A percentile compares a stretch with the other conserved stretches of the same genome.
These are phyloP conservation scores for Gymnothorax javanicus DNA, from an alignment of 2,797 vertebrate genomes.

Conservation along the genomic window DNA sequence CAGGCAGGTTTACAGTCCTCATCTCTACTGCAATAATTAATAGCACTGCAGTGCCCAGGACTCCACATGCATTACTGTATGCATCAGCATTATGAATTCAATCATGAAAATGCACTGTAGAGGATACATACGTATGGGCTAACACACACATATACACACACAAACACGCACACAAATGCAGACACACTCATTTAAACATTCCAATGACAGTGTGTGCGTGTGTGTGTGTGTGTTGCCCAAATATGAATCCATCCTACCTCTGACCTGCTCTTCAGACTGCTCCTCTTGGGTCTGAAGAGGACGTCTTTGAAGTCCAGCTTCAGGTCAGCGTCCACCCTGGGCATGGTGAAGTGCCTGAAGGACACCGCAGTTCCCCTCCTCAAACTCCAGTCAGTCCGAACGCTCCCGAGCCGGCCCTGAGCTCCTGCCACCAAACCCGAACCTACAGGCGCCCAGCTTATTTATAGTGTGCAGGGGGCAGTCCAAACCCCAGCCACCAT, in stretches of 20 bases:
- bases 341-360: conserved; percentile 72
- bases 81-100: neutral
- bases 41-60: neutral
- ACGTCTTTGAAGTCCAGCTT: conserved; percentile 99
- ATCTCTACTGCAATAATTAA: neutral
- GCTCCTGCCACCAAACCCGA: conserved; percentile 80
- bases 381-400: conserved; percentile 44
- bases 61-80: neutral
- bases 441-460: conserved; percentile 69
- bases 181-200: neutral
- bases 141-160: neutral
- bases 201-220: neutral
- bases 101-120: neutral
- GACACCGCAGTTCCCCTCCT: conserved; percentile 53
- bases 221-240: neutral
- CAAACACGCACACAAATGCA: neutral
- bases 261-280: conserved; percentile 94
- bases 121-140: neutral
- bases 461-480: conserved; percentile 77
- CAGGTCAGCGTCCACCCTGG: conserved; percentile 90
- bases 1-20: neutral
- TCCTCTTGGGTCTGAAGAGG: conserved; percentile 93
- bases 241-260: conserved; percentile 77
- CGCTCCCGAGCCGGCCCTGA: conserved; percentile 51
- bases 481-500: conserved; percentile 70